phyloP scores from a whole-genome alignment of 2,113 vertebrate species.

The Corythornis madagascariensis region DNA sequence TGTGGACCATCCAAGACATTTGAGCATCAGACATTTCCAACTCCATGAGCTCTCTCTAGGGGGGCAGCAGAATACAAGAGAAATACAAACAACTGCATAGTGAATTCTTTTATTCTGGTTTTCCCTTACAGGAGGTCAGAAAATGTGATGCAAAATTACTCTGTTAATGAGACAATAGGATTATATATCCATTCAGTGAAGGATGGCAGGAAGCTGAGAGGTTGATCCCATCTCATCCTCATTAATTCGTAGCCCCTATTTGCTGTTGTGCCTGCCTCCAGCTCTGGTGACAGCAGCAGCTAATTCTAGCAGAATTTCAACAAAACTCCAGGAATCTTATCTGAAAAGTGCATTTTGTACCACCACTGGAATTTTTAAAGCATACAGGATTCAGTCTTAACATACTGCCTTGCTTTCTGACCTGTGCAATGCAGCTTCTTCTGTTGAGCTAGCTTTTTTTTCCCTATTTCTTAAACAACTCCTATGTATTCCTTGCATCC shows the following conservation, averaged over 20 bases:
- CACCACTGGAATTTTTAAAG: not conserved
- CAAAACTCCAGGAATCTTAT: not conserved
- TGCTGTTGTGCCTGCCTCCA: not conserved
- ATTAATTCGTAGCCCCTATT: not conserved
- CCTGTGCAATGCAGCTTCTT: not conserved
- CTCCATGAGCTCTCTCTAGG: not conserved
- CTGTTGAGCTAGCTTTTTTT: not conserved
- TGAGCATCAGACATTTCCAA: not conserved
- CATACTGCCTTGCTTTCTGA: not conserved
- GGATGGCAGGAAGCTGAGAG: not conserved
- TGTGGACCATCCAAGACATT: fast-evolving
- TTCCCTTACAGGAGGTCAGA: not conserved
- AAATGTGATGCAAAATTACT: not conserved
- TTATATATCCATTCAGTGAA: not conserved
- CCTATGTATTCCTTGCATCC: not conserved
- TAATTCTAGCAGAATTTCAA: not conserved
- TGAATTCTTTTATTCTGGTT: not conserved
- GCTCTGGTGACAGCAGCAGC: not conserved
- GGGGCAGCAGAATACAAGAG: not conserved
- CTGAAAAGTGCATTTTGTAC: not conserved
- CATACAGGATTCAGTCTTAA: not conserved
- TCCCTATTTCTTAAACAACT: not conserved
- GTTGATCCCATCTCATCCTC: not conserved
- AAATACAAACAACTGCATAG: not conserved
- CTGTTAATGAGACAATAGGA: not conserved